Percentiles rank a stretch among this genome's conserved stretches.
Conservation (phyloP, 2,888 invertebrate species). For the Drosophila ochracea region DNA sequence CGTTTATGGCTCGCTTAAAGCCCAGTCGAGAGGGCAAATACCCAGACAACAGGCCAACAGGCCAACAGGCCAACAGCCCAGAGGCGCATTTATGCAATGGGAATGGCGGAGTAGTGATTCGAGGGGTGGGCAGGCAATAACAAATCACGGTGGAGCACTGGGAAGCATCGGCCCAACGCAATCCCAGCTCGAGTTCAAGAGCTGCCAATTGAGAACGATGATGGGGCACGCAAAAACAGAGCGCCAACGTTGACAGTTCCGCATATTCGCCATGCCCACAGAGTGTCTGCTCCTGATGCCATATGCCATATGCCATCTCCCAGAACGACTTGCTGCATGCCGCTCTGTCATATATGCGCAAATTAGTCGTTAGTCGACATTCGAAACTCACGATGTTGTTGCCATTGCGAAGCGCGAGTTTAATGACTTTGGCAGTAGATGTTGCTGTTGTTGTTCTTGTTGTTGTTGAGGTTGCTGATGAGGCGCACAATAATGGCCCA, state of each 20-base stretch:
- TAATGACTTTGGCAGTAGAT: slow-evolving; percentile 79
- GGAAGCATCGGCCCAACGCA: slow-evolving; percentile 66
- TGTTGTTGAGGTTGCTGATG: slow-evolving; percentile 61
- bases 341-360: slow-evolving; percentile 78
- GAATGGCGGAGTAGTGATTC: neutral
- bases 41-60: slow-evolving; percentile 6
- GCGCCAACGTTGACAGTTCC: slow-evolving; percentile 50
- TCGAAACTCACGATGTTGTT: slow-evolving; percentile 53
- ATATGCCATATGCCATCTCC: slow-evolving; percentile 41
- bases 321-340: slow-evolving; percentile 69
- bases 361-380: slow-evolving; percentile 77
- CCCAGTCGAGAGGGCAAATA: slow-evolving; percentile 44
- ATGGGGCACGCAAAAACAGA: slow-evolving; percentile 18
- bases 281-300: slow-evolving; percentile 6
- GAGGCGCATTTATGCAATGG: neutral
- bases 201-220: slow-evolving; percentile 54
- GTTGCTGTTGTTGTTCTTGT: slow-evolving; percentile 28
- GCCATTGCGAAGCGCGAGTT: slow-evolving; percentile 60
- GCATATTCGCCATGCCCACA: slow-evolving; percentile 24
- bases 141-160: slow-evolving; percentile 45
- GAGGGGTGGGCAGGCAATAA: neutral
- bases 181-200: slow-evolving; percentile 66
- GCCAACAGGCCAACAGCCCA: neutral
- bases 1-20: slow-evolving; percentile 68
- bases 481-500: slow-evolving; percentile 68